Conservation (phyloP, 2,797 vertebrate genomes). For the Melanotaenia pygmaea region DNA sequence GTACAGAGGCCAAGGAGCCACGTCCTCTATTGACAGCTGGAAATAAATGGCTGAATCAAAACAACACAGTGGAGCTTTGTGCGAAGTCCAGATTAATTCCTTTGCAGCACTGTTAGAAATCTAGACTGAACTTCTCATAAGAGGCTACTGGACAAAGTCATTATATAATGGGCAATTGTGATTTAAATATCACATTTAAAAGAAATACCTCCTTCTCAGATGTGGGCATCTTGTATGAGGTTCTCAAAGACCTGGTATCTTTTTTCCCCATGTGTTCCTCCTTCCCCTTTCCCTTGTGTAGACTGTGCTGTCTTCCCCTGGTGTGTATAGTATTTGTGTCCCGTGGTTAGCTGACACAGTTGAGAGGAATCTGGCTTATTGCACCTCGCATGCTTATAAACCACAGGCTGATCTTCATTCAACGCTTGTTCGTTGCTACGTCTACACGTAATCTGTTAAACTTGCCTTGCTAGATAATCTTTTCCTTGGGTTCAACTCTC, state of each 20-base stretch:
- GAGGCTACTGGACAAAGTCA: not conserved
- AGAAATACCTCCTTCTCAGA: not conserved
- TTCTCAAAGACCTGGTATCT: too few species aligned
- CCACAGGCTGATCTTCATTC: too few species aligned
- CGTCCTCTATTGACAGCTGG: constrained; percentile 44
- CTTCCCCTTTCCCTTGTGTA: too few species aligned
- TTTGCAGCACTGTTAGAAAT: constrained; percentile 2
- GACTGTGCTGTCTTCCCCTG: too few species aligned
- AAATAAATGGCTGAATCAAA: constrained; percentile 47
- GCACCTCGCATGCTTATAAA: too few species aligned
- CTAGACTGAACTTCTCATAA: not conserved
- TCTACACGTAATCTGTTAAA: too few species aligned
- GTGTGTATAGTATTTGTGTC: too few species aligned
- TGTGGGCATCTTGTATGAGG: not conserved
- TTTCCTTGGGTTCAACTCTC: not conserved
- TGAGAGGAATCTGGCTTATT: too few species aligned
- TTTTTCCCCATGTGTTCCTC: too few species aligned
- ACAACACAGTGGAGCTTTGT: constrained; percentile 24
- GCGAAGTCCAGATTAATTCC: constrained; percentile 9
- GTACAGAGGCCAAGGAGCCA: constrained; percentile 40
- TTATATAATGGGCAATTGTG: not conserved
- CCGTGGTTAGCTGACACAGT: too few species aligned
- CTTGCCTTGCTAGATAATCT: too few species aligned
- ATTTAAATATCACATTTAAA: not conserved
- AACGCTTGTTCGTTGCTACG: too few species aligned